These are phyloP conservation scores for Buathra laborator DNA, from an alignment of 2,888 invertebrate species.

Conservation along the genomic window DNA sequence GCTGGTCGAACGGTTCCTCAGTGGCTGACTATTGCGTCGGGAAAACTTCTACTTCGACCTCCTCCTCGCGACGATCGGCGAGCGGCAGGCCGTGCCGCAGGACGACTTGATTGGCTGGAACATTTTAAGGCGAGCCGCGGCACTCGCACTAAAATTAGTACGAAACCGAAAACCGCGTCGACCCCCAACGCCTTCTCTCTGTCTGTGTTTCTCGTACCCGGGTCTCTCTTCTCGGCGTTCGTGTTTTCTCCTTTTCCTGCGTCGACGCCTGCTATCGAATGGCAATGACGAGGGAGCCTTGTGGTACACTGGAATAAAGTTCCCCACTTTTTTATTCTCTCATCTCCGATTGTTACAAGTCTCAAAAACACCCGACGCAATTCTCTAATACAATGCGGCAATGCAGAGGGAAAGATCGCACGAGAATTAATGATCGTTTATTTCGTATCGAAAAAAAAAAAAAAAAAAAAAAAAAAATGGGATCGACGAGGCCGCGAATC, in stretches of 20 bases:
- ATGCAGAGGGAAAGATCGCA: not conserved
- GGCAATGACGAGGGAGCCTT: slow-evolving; percentile 15
- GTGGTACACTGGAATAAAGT: slow-evolving; percentile 16
- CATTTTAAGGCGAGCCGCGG: slow-evolving; percentile 70
- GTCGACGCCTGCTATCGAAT: slow-evolving; percentile 27
- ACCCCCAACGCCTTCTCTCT: slow-evolving; percentile 63
- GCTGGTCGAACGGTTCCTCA: slow-evolving; percentile 70
- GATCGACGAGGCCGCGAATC: no score
- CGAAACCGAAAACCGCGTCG: slow-evolving; percentile 73
- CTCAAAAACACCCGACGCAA: not conserved
- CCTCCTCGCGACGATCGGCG: slow-evolving; percentile 62
- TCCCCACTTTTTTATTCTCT: not conserved
- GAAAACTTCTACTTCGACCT: slow-evolving; percentile 67
- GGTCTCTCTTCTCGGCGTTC: slow-evolving; percentile 45
- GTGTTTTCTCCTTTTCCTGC: slow-evolving; percentile 42
- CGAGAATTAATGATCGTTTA: no score
- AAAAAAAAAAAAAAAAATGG: no score
- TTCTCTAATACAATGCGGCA: not conserved
- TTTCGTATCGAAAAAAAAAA: no score
- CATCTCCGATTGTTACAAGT: not conserved
- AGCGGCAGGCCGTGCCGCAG: slow-evolving; percentile 62
- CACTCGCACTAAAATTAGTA: slow-evolving; percentile 73
- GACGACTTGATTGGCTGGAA: slow-evolving; percentile 74
- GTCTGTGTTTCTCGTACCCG: slow-evolving; percentile 66
- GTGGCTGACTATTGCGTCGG: slow-evolving; percentile 70